These are phyloP conservation scores for Salticus scenicus DNA, from an alignment of 2,888 invertebrate species.

Conservation along the genomic window DNA sequence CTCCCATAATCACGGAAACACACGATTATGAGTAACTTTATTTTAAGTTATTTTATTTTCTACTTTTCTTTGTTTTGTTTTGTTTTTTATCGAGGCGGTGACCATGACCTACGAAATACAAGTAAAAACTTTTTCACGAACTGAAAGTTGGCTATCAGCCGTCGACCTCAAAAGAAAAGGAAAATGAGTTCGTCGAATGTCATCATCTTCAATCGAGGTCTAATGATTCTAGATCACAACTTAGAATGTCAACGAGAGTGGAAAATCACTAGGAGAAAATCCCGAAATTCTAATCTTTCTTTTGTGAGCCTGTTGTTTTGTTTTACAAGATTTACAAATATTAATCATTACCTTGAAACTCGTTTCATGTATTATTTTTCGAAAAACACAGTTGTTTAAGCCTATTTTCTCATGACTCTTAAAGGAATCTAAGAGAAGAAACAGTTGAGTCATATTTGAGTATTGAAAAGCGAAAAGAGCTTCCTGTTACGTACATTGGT, in stretches of 20 bases:
- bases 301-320: neutral
- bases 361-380: neutral
- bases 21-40: neutral
- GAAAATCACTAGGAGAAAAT: neutral
- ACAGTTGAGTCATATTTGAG: no score
- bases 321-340: neutral
- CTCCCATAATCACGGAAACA: neutral
- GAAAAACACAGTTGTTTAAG: neutral
- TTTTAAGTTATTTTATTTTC: neutral
- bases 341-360: neutral
- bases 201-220: constrained; percentile 3
- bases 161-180: constrained; percentile 8
- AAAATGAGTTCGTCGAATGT: neutral
- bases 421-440: no score
- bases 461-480: no score
- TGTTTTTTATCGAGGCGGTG: neutral
- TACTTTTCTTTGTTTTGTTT: neutral
- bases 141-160: neutral
- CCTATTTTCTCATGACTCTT: neutral
- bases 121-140: neutral
- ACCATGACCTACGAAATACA: neutral
- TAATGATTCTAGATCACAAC: constrained; percentile 12
- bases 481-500: no score
- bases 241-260: constrained; percentile 4
- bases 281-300: neutral